Conservation (phyloP, 64 coral and sea anemone genomes). For the Pocillopora damicornis region DNA sequence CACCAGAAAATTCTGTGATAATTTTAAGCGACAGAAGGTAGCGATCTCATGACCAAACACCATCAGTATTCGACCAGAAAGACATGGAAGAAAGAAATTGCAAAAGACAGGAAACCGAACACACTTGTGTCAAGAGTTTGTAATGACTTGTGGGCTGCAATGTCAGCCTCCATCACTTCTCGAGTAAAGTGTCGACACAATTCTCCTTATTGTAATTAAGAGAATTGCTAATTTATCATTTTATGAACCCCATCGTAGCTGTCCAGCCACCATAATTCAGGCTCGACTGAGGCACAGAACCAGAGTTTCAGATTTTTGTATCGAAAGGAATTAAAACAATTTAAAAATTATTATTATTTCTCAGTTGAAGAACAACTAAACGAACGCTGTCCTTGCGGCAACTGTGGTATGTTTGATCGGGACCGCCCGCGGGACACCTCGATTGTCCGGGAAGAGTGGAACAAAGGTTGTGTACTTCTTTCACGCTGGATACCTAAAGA, state of each 20-base stretch:
- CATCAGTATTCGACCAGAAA: no score
- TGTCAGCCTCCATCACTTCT: background rate
- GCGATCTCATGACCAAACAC: no score
- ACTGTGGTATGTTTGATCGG: conserved; percentile 30
- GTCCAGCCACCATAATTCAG: no score
- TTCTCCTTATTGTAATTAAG: background rate
- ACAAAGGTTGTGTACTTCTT: conserved; percentile 9
- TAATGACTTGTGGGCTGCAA: background rate
- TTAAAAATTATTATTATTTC: background rate
- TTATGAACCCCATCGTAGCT: background rate
- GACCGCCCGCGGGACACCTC: background rate
- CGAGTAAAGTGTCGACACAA: background rate
- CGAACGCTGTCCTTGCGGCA: conserved; percentile 46
- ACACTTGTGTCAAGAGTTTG: no score
- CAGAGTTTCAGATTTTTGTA: no score
- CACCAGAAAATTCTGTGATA: no score
- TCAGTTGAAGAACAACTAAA: conserved; percentile 48
- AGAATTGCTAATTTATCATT: background rate
- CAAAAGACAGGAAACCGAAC: no score
- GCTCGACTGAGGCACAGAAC: no score
- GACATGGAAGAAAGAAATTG: no score
- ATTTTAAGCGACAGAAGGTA: no score
- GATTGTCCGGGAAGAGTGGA: background rate
- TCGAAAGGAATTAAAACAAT: background rate
- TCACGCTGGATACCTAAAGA: conserved; percentile 15